Percentiles rank a stretch among this genome's conserved stretches.
Conservation (phyloP, 2,113 vertebrate species). For the Triplophysa rosa region DNA sequence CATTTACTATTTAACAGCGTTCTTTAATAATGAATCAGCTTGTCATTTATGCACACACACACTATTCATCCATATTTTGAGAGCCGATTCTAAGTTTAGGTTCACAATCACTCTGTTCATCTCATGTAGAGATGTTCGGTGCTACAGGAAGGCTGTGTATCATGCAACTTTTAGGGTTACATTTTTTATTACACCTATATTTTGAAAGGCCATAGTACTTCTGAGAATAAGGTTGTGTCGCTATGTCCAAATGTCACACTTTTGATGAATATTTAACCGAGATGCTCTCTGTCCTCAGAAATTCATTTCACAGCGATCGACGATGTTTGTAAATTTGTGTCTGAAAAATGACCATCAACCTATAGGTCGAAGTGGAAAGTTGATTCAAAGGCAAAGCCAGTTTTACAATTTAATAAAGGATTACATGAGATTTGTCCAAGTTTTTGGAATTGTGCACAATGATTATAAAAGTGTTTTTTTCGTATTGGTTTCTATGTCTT, state of each 20-base stretch:
- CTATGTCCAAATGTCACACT: slow-evolving; percentile 11
- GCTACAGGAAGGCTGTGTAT: neutral
- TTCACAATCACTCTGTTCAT: neutral
- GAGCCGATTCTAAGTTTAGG: neutral
- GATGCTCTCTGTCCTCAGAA: neutral
- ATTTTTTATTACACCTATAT: neutral
- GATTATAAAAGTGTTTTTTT: neutral
- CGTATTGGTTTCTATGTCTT: neutral
- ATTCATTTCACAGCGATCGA: too few species aligned
- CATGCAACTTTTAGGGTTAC: neutral
- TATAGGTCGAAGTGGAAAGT: neutral
- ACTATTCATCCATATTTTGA: neutral
- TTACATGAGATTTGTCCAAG: neutral
- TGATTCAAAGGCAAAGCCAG: neutral
- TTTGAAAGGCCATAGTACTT: slow-evolving; percentile 9
- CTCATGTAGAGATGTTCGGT: neutral
- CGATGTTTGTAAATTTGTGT: too few species aligned
- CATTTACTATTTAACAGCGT: slow-evolving; percentile 30
- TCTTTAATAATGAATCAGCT: slow-evolving; percentile 38
- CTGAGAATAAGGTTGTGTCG: neutral
- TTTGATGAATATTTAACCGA: slow-evolving; percentile 28
- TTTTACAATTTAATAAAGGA: neutral
- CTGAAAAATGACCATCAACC: too few species aligned
- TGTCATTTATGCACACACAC: slow-evolving; percentile 14
- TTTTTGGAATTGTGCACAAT: neutral